Base-by-base conservation (phyloP, 2,797 vertebrate species). In the Phrynocephalus guinanensis region DNA sequence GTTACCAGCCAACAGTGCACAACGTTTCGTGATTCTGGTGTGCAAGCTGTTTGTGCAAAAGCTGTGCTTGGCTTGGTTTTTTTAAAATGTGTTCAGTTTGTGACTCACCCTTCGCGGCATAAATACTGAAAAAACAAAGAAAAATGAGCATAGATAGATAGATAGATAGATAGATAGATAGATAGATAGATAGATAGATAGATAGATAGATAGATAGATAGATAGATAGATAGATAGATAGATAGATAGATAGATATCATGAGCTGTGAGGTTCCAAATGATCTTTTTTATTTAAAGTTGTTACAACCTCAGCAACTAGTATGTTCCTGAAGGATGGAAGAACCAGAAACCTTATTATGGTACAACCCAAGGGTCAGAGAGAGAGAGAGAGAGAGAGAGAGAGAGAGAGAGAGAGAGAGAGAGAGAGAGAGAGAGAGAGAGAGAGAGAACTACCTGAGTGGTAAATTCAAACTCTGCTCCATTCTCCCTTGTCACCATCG, bases 11-110 rank as follows among this genome's bases (percentile, higher is more conserved):
- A 50, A 48, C 16, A 56, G 5, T 79, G 11, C 66, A 44, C 44
- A 82, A 77, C 71, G 82, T 16, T 82, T 82, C 38, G 68, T 52
- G 24, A 44, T 83, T 87, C 73, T 70, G 18, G 15, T 70, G 70
- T 87, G 50, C 73, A 78, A 83, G 80, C 44, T 87, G n/a, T 77
- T 83, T 56, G 67, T 83, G 63, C 82, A 79, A 82, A 87, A 80
- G 68, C 80, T 86, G 80, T 86, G 60, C 13, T 83, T 73, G 72
- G 80, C 33, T 82, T 86, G 33, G 24, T 72, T 56, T 85, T 66
- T 83, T 78, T 75, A 67, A 78, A 71, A 13, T 48, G 44, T 38
- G 30, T 38, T 56, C 22, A 38, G 24, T 70, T 82, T 67, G 50
- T 56, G 26, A 71, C 20, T 75, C 38, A 48, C 9, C 30, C 26